A percentile compares a stretch with the other conserved stretches of the same genome.
phyloP scores from a whole-genome alignment of 2,113 vertebrate genomes.

The Perognathus longimembris region DNA sequence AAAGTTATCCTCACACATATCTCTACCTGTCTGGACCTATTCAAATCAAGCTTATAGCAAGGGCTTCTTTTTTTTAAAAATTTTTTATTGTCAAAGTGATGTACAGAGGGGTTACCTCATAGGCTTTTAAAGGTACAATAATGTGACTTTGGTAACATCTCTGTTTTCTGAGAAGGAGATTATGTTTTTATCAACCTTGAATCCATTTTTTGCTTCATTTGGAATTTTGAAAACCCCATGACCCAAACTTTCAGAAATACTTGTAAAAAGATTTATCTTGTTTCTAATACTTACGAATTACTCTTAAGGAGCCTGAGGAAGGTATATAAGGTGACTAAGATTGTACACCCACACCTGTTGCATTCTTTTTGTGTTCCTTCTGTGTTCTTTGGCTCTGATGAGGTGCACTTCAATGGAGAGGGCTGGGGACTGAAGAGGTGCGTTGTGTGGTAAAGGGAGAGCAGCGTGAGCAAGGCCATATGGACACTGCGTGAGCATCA shows the following conservation, averaged over 20 bases:
- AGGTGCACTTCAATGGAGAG: background rate
- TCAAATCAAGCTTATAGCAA: background rate
- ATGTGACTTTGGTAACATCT: background rate
- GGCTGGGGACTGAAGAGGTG: background rate
- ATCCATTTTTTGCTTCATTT: conserved; percentile 25
- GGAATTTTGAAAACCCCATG: background rate
- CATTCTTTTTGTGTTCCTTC: background rate
- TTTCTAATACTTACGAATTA: background rate
- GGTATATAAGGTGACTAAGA: background rate
- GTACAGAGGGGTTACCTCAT: too few relatives aligned
- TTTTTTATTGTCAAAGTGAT: too few relatives aligned
- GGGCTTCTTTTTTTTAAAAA: too few relatives aligned
- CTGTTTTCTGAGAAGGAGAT: background rate
- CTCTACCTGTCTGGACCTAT: background rate
- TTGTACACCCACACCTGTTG: background rate
- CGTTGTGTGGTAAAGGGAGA: background rate
- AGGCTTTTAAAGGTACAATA: background rate
- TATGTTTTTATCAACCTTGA: background rate
- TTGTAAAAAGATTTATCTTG: background rate
- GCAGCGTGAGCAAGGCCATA: background rate
- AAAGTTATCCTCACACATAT: background rate
- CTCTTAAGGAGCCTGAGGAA: background rate
- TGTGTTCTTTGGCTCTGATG: background rate
- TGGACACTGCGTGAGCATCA: accelerated
- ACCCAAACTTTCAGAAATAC: conserved; percentile 4